Evolutionary conservation across 2,888 invertebrate genomes (phyloP), one percentile per base, ranked within the genome.

Genomic region (Barypeithes pellucidus): DNA sequence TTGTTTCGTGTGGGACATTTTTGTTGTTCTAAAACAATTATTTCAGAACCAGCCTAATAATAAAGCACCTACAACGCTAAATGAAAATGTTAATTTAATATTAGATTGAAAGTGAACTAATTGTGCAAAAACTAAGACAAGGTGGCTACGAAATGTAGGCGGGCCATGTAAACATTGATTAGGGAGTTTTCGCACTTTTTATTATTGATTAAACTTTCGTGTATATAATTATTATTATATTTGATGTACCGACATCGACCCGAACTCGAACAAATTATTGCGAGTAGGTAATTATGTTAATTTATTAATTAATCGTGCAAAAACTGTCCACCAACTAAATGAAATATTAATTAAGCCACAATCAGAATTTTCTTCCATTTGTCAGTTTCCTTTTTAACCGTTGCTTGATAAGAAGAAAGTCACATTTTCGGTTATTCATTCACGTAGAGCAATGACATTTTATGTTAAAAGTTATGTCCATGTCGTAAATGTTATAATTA

Each of bases 151-250:
- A 68, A 61, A 50, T 59, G 68, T 68, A 29, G 71, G 66, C 41
- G 66, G 60, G 65, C 18, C 65, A 16, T 39, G 41, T 62, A 43
- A 62, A 69, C 54, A 69, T 63, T n/a, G 45, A 70, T 62, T 59
- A 70, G 36, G 7, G 36, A 29, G 7, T 29, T 29, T 29, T 29
- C 29, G 29, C 29, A 29, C 7, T 29, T 29, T 29, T 7, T 29
- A 9, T 5, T 29, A 29, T 5, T 29, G 29, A 29, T 29, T 29
- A 29, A n/a, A n/a, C n/a, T n/a, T n/a, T n/a, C n/a, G n/a, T n/a
- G n/a, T n/a, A n/a, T n/a, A n/a, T n/a, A n/a, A n/a, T n/a, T n/a
- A n/a, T n/a, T n/a, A n/a, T n/a, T n/a, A n/a, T n/a, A n/a, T n/a
- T n/a, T n/a, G n/a, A n/a, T n/a, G n/a, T n/a, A n/a, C n/a, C n/a